Conservation (phyloP, 2,888 invertebrate genomes). For the Tridacna gigas region DNA sequence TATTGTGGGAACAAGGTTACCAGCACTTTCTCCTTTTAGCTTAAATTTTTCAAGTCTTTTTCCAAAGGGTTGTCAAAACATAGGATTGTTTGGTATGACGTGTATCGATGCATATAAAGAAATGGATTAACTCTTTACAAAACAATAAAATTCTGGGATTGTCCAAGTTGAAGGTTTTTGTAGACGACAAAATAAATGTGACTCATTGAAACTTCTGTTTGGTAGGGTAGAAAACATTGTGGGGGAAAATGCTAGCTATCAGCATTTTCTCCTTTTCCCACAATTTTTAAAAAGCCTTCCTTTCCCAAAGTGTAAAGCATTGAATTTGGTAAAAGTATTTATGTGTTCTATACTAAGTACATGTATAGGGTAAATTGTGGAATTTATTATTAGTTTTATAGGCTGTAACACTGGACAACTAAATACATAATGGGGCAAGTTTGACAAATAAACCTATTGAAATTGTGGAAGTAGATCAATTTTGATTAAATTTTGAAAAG, state of each 20-base stretch:
- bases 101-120: not conserved
- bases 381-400: not conserved
- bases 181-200: too few species aligned
- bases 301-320: not conserved
- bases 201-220: too few species aligned
- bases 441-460: slow-evolving; percentile 21
- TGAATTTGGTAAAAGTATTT: not conserved
- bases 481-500: slow-evolving; percentile 19
- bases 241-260: not conserved
- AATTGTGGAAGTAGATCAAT: slow-evolving; percentile 15
- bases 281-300: not conserved
- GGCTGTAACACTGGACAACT: slow-evolving; percentile 7
- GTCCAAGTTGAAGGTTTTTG: too few species aligned
- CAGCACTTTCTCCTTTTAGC: too few species aligned
- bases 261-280: not conserved
- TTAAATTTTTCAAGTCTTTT: not conserved
- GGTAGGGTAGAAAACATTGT: not conserved
- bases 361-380: not conserved
- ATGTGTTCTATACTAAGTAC: not conserved
- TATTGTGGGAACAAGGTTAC: too few species aligned
- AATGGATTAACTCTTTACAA: not conserved
- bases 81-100: not conserved
- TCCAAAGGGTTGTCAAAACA: not conserved
- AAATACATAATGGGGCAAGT: slow-evolving; percentile 21
- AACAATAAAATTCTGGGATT: too few species aligned